phyloP scores from a whole-genome alignment of 1,140 invertebrate species.

The Caenorhabditis inopinata region DNA sequence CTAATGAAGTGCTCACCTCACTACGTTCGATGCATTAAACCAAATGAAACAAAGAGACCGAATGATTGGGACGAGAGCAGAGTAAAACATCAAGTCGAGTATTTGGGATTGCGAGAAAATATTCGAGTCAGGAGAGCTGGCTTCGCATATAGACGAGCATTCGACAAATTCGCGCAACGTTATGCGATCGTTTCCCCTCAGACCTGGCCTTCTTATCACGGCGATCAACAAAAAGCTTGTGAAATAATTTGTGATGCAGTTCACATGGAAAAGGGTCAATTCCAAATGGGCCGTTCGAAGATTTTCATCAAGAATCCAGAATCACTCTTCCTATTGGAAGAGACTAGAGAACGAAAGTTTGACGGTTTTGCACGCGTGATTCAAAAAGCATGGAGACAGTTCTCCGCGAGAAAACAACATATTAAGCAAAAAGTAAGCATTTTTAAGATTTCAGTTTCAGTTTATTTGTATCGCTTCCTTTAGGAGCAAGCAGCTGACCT shows the following conservation, averaged over 20 bases:
- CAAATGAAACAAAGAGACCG: constrained; percentile 76
- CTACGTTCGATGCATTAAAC: constrained; percentile 78
- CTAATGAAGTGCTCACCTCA: constrained; percentile 77
- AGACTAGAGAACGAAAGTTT: constrained; percentile 75
- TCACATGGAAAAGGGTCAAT: constrained; percentile 74
- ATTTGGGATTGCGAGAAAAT: constrained; percentile 74
- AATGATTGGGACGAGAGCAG: constrained; percentile 76
- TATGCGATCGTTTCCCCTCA: constrained; percentile 74
- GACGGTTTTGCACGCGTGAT: constrained; percentile 75
- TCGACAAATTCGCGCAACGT: constrained; percentile 73
- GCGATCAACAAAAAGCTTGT: constrained; percentile 59
- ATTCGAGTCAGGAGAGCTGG: constrained; percentile 74
- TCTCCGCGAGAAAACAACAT: constrained; percentile 73
- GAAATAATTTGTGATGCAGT: constrained; percentile 72
- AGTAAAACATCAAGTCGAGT: constrained; percentile 73
- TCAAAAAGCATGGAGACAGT: constrained; percentile 76
- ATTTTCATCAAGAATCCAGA: constrained; percentile 79
- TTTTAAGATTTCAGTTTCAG: not conserved
- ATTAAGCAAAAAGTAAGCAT: constrained; percentile 71
- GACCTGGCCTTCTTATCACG: constrained; percentile 71
- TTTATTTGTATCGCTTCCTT: not conserved
- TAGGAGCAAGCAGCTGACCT: constrained; percentile 70
- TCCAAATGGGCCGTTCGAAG: constrained; percentile 76
- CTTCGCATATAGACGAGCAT: constrained; percentile 71
- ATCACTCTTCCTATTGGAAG: constrained; percentile 77